A percentile compares a stretch with the other conserved stretches of the same genome.
Evolutionary conservation across 1,140 invertebrate species (phyloP).

Genomic region (Nasonia longicornis): DNA sequence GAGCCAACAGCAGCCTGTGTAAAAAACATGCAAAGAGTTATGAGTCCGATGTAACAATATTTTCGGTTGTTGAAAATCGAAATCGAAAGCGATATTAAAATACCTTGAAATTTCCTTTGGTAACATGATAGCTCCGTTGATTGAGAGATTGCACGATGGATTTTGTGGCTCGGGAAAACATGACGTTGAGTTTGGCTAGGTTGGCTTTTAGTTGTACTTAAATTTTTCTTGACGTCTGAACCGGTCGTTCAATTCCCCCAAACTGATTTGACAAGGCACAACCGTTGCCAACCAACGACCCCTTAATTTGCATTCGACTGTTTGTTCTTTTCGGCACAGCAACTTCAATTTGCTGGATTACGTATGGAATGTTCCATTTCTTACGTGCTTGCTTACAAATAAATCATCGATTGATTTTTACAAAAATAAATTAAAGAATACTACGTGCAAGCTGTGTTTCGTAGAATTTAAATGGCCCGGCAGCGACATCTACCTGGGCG

Average conservation of each 20-base stretch:
- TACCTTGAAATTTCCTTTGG: conserved; percentile 53
- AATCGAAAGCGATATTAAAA: background rate
- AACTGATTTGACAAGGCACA: conserved; percentile 47
- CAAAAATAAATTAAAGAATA: background rate
- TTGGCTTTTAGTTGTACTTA: conserved; percentile 47
- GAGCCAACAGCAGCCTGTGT: conserved; percentile 30
- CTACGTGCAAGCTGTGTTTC: background rate
- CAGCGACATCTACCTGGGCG: background rate
- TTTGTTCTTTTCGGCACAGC: conserved; percentile 11
- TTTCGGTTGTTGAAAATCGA: no score
- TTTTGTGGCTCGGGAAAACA: conserved; percentile 60
- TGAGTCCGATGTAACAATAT: no score
- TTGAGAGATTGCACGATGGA: conserved; percentile 52
- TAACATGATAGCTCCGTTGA: conserved; percentile 46
- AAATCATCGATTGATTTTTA: background rate
- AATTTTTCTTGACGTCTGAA: conserved; percentile 53
- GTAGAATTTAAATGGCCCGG: background rate
- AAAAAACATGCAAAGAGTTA: background rate
- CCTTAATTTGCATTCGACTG: conserved; percentile 20
- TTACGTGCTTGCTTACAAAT: no score
- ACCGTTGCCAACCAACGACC: conserved; percentile 40
- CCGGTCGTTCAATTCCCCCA: conserved; percentile 47
- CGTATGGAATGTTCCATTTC: no score
- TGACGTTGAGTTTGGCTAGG: conserved; percentile 43
- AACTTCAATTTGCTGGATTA: background rate